A percentile compares a stretch with the other conserved stretches of the same genome.
Conservation (phyloP, 2,888 invertebrate species). For the Drosophila koepferae region DNA sequence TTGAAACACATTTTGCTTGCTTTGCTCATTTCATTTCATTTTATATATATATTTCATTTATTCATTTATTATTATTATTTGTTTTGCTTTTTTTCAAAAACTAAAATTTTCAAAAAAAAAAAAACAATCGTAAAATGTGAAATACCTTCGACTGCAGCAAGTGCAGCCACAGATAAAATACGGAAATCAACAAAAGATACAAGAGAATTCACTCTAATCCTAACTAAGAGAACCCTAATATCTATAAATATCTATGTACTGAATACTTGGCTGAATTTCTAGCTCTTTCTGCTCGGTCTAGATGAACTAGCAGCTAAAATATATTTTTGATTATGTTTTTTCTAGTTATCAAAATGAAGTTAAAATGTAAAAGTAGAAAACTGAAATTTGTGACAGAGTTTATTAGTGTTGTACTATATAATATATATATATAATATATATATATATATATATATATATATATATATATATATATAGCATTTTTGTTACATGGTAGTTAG, state of each 20-base stretch:
- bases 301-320: slow-evolving; percentile 10
- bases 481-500: slow-evolving; percentile 24
- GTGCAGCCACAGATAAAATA: slow-evolving; percentile 4
- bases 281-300: slow-evolving; percentile 18
- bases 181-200: slow-evolving; percentile 6
- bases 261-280: not conserved
- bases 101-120: not conserved
- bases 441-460: too few species aligned
- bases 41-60: not conserved
- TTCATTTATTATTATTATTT: not conserved
- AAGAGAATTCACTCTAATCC: not conserved
- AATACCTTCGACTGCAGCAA: slow-evolving; percentile 13
- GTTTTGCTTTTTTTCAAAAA: not conserved
- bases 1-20: slow-evolving; percentile 22
- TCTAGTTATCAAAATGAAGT: slow-evolving; percentile 10
- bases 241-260: not conserved
- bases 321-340: not conserved
- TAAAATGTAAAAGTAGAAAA: slow-evolving; percentile 17
- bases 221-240: not conserved
- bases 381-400: slow-evolving; percentile 19
- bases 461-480: slow-evolving; percentile 26
- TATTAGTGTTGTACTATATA: slow-evolving; percentile 22
- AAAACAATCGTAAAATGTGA: slow-evolving; percentile 16
- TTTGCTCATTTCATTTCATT: slow-evolving; percentile 17
- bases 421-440: too few species aligned